Percentiles rank a stretch among this genome's conserved stretches.
These are phyloP conservation scores for Aphyosemion australe DNA, from an alignment of 2,113 vertebrate genomes.

Conservation along the genomic window DNA sequence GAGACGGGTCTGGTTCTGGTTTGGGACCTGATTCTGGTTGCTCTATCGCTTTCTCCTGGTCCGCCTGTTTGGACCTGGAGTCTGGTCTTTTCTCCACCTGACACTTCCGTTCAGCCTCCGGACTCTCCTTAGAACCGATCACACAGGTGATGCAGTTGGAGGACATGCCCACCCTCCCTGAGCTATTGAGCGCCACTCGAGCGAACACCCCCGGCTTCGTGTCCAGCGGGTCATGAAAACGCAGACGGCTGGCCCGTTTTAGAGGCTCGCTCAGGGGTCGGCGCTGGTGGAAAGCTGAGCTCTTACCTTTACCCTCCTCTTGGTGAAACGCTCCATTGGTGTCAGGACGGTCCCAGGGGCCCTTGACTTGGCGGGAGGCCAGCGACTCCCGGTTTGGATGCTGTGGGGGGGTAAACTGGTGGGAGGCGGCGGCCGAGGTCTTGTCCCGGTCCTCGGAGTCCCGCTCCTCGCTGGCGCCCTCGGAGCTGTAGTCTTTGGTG, in stretches of 20 bases:
- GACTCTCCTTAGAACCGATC: conserved; percentile 86
- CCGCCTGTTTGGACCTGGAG: conserved; percentile 4
- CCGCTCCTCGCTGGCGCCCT: conserved; percentile 82
- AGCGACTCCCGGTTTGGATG: conserved; percentile 77
- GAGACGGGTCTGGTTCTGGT: conserved; percentile 21
- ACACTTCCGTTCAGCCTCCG: conserved; percentile 81
- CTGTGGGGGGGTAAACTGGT: conserved; percentile 61
- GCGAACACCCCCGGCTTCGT: conserved; percentile 80
- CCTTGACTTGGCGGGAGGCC: conserved; percentile 54
- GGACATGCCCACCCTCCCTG: conserved; percentile 87
- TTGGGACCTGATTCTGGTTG: conserved; percentile 38
- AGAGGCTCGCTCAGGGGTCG: conserved; percentile 84
- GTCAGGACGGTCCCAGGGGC: conserved; percentile 63
- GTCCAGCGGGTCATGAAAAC: conserved; percentile 72
- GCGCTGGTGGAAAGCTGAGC: conserved; percentile 50
- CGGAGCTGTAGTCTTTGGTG: conserved; percentile 85
- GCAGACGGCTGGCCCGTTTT: conserved; percentile 78
- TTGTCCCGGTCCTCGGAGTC: conserved; percentile 73
- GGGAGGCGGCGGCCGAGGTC: conserved; percentile 69
- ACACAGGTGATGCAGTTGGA: conserved; percentile 93
- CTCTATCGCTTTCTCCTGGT: conserved; percentile 23
- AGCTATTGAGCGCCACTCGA: conserved; percentile 85
- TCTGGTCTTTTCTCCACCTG: conserved; percentile 24
- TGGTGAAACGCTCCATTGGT: conserved; percentile 78
- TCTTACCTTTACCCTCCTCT: conserved; percentile 92